Conservation (phyloP, 30 jellyfish, hydroid and myxozoan genomes). For the Clytia hemisphaerica region DNA sequence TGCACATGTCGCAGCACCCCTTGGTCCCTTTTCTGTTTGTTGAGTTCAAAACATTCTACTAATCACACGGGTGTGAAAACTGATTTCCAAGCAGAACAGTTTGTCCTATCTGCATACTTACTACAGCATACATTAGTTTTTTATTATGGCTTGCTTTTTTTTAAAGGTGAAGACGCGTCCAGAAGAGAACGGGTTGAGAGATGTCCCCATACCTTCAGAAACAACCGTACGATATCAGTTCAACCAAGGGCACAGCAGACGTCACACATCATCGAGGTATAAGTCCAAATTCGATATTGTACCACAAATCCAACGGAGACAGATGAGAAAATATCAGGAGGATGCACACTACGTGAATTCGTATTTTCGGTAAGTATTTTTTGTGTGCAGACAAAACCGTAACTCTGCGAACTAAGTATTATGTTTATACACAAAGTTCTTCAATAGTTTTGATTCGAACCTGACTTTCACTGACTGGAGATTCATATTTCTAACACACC, state of each 20-base stretch:
- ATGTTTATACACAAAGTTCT: not conserved
- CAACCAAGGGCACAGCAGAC: not conserved
- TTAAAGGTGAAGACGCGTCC: too few species aligned
- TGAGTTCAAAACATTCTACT: too few species aligned
- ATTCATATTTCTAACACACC: too few species aligned
- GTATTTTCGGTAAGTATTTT: slow-evolving; percentile 13
- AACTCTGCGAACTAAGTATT: not conserved
- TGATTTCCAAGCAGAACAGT: too few species aligned
- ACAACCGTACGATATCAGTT: not conserved
- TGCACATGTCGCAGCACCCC: too few species aligned
- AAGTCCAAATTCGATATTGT: slow-evolving; percentile 14
- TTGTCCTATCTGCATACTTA: too few species aligned
- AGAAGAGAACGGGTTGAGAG: not conserved
- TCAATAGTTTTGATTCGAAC: too few species aligned
- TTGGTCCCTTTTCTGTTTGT: too few species aligned
- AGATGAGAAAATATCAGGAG: slow-evolving; percentile 2
- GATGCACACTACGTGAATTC: slow-evolving; percentile 25
- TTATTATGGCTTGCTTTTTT: too few species aligned
- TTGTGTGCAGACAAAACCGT: not conserved
- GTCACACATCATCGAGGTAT: not conserved
- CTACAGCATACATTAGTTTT: too few species aligned
- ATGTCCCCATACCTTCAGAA: not conserved
- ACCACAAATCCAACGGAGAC: not conserved
- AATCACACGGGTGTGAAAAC: too few species aligned
- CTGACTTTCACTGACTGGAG: too few species aligned